phyloP scores from a whole-genome alignment of 2,888 invertebrate genomes.

The Hypercompe scribonia region DNA sequence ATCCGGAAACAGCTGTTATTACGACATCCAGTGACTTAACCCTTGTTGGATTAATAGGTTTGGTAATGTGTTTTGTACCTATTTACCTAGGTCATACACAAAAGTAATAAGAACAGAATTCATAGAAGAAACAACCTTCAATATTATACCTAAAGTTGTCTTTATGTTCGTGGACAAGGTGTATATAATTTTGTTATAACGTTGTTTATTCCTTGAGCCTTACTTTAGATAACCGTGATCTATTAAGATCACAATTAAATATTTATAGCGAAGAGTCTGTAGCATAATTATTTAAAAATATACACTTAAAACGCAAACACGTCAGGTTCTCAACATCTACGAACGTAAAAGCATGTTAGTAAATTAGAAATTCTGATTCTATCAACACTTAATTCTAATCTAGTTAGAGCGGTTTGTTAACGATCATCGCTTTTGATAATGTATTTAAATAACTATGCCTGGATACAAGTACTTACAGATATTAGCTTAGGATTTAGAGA shows the following conservation, averaged over 20 bases:
- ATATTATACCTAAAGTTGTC: not conserved
- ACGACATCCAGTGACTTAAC: too few species aligned
- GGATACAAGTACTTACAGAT: conserved; percentile 10
- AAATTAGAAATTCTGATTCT: conserved; percentile 37
- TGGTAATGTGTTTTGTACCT: not conserved
- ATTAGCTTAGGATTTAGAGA: conserved; percentile 21
- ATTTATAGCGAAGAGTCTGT: not conserved
- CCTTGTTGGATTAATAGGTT: not conserved
- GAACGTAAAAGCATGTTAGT: conserved; percentile 24
- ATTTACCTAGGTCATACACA: not conserved
- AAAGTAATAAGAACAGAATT: not conserved
- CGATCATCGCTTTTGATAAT: conserved; percentile 31
- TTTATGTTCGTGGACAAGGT: not conserved
- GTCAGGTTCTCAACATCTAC: conserved; percentile 10
- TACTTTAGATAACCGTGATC: too few species aligned
- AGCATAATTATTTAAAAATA: conserved; percentile 1
- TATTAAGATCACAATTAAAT: not conserved
- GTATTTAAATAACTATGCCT: conserved; percentile 37
- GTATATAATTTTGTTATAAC: not conserved
- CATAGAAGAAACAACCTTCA: not conserved
- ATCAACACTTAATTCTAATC: conserved; percentile 32
- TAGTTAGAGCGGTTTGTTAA: conserved; percentile 26
- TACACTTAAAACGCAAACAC: conserved; percentile 8
- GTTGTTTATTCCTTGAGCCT: not conserved
- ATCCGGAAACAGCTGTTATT: too few species aligned